Base-by-base conservation (phyloP, 2,888 invertebrate species). In the Lepas anatifera region DNA sequence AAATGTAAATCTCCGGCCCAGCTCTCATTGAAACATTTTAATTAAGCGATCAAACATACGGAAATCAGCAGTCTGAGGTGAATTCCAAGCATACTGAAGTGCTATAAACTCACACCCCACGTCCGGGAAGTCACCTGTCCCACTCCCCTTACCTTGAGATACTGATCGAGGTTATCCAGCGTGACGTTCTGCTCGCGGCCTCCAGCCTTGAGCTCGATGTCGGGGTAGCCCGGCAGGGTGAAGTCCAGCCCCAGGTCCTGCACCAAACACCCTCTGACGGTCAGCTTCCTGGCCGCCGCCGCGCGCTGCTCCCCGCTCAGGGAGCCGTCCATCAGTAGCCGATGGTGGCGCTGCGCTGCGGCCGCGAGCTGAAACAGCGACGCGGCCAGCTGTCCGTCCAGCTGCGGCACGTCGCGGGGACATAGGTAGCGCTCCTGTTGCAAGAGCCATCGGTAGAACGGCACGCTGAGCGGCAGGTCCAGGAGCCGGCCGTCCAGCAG, bases 401-500 rank as follows among this genome's bases (percentile, higher is more conserved):
- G 89, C 78, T 89, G 85, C 70, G 87, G 85, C 77, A 97, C 84
- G 84, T 97, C 96, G 71, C 88, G 83, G 76, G 92, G 71, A 22
- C 71, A 71, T 29, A 73, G 68, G 4, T 72, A 70, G 39, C 72
- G 69, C 68, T 74, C 74, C 68, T 71, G 73, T 18, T 88, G 88
- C 77, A 98, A 84, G 78, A 97, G 81, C 98, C 98, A 98, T 74
- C 95, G 94, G 84, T 95, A 98, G 83, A 98, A 93, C 66, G 94
- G 89, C 77, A 89, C 85, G 76, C 95, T 96, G 79, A 99, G 87
- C 68, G 96, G 96, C 74, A 99, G 85, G 85, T 99, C 99, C 84
- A 99, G 84, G 96, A 99, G 96, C 83, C 98, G 85, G 3, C 96
- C 96, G 82, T 99, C 99, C 89, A 98, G 95, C 71, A 99, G 91